These are phyloP conservation scores for Trisateles emortualis DNA, from an alignment of 2,888 invertebrate genomes.

Conservation along the genomic window DNA sequence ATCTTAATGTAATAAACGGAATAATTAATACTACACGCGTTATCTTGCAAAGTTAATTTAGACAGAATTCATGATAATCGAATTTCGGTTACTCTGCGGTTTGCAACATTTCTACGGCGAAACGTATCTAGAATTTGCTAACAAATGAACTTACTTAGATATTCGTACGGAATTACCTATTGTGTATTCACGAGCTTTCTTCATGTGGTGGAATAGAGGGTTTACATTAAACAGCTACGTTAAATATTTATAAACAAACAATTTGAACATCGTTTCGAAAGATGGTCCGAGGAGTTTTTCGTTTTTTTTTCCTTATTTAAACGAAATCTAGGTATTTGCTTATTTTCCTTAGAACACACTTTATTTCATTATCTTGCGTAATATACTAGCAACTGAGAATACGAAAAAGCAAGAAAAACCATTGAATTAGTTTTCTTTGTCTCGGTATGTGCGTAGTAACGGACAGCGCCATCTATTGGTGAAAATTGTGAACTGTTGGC, in stretches of 20 bases:
- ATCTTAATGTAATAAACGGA: constrained; percentile 12
- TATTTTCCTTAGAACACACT: not conserved
- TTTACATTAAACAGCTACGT: constrained; percentile 1
- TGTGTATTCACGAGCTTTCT: constrained; percentile 20
- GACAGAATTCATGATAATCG: constrained; percentile 17
- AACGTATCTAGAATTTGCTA: constrained; percentile 8
- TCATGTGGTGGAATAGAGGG: constrained; percentile 6
- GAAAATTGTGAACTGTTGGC: not conserved
- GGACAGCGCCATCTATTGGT: constrained; percentile 31
- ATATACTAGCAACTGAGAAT: not conserved
- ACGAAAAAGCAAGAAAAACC: not conserved
- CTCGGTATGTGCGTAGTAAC: not conserved
- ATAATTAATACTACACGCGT: constrained; percentile 13
- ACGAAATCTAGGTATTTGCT: constrained; percentile 3
- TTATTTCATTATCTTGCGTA: not conserved
- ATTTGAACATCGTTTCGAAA: constrained; percentile 7
- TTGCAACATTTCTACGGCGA: constrained; percentile 5
- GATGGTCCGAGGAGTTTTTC: not conserved
- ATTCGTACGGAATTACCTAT: constrained; percentile 15
- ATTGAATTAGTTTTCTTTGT: not conserved
- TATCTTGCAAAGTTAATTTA: constrained; percentile 21
- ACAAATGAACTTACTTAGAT: constrained; percentile 15
- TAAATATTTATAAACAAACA: constrained; percentile 16
- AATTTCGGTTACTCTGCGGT: constrained; percentile 13
- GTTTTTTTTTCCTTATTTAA: not conserved